Evolutionary conservation across 2,113 vertebrate species (phyloP).

Genomic region (Dasyurus viverrinus): DNA sequence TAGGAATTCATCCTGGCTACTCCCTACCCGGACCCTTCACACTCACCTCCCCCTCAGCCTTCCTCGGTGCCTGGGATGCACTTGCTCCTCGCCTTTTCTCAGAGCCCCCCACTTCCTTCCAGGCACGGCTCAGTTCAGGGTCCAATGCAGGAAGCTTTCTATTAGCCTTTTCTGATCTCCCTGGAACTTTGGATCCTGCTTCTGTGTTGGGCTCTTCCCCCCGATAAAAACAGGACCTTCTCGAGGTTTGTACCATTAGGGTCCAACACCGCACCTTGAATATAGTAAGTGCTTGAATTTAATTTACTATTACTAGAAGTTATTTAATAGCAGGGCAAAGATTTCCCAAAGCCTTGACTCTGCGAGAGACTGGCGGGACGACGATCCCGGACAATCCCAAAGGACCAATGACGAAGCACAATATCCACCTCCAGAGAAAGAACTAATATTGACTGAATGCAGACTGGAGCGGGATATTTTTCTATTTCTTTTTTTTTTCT

Average conservation of each 20-base stretch:
- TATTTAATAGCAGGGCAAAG: neutral
- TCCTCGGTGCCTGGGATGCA: neutral
- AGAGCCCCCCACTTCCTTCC: neutral
- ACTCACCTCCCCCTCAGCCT: too few relatives aligned
- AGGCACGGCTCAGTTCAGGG: accelerated
- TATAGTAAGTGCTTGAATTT: neutral
- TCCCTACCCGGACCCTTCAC: neutral
- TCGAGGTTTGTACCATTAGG: neutral
- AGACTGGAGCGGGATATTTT: too few relatives aligned
- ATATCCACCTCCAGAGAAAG: too few relatives aligned
- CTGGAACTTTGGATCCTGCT: neutral
- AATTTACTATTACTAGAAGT: neutral
- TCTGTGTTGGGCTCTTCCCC: neutral
- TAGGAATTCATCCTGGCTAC: accelerated
- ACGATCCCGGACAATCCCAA: too few relatives aligned
- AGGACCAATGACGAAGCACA: too few relatives aligned
- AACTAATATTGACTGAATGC: too few relatives aligned
- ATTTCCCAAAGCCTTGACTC: neutral
- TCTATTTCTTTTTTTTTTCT: too few relatives aligned
- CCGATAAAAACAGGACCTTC: neutral
- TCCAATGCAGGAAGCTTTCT: neutral
- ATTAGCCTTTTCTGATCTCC: neutral
- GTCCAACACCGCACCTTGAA: neutral
- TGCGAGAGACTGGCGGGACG: neutral
- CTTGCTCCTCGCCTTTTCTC: accelerated